Evolutionary conservation across 2,113 vertebrate genomes (phyloP).

Genomic region (Eidolon helvum): DNA sequence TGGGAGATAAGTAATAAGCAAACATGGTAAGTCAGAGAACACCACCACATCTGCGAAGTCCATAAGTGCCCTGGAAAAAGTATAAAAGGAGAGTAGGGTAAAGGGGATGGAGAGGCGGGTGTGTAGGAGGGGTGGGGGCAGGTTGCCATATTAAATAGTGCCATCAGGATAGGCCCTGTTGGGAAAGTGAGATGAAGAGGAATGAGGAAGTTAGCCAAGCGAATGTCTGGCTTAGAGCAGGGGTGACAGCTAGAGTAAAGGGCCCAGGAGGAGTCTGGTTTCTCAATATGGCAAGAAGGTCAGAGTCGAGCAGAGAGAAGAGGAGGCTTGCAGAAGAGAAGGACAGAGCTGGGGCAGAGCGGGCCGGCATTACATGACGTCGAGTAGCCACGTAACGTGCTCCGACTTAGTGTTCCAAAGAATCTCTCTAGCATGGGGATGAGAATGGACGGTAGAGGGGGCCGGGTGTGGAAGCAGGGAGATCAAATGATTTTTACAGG

Average conservation of each 20-base stretch:
- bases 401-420: background rate
- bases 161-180: background rate
- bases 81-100: background rate
- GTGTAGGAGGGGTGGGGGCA: background rate
- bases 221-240: background rate
- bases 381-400: accelerated
- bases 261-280: background rate
- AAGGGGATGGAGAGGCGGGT: background rate
- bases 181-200: background rate
- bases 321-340: background rate
- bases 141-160: background rate
- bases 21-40: background rate
- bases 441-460: background rate
- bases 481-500: background rate
- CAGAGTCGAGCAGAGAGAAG: background rate
- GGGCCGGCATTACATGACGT: background rate
- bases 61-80: background rate
- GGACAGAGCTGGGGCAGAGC: background rate
- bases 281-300: too few relatives aligned
- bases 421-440: accelerated
- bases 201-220: background rate
- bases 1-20: background rate
- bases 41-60: background rate
- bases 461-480: background rate
- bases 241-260: background rate